These are phyloP conservation scores for Melipona quadrifasciata DNA, from an alignment of 1,140 invertebrate species.

Conservation along the genomic window DNA sequence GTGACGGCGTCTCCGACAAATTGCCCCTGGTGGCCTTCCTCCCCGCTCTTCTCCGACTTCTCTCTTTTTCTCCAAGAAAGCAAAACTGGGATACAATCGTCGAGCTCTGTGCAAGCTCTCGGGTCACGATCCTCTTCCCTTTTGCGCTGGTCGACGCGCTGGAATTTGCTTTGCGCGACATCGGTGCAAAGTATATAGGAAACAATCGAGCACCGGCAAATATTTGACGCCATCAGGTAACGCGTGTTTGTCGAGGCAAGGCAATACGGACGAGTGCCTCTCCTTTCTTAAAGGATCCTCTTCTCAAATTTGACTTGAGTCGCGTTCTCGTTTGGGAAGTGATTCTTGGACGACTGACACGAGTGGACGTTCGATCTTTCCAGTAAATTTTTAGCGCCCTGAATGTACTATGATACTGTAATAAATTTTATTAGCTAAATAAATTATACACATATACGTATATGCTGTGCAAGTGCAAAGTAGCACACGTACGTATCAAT, in stretches of 20 bases:
- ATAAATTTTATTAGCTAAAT: too few relatives aligned
- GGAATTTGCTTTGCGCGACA: background rate
- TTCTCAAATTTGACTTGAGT: background rate
- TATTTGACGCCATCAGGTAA: background rate
- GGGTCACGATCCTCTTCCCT: background rate
- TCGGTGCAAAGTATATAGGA: constrained; percentile 11
- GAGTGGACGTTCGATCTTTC: background rate
- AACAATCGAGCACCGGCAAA: constrained; percentile 12
- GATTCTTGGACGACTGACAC: background rate
- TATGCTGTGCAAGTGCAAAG: too few relatives aligned
- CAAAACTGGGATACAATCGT: constrained; percentile 15
- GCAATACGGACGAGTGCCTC: background rate
- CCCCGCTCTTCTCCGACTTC: background rate
- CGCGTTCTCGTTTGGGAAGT: background rate
- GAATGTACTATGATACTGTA: too few relatives aligned
- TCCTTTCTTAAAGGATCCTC: background rate
- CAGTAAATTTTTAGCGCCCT: too few relatives aligned
- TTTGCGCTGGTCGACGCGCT: background rate
- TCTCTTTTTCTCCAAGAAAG: constrained; percentile 34
- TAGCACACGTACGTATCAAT: too few relatives aligned
- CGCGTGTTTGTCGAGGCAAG: background rate
- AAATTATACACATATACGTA: too few relatives aligned
- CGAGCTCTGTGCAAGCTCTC: constrained; percentile 2
- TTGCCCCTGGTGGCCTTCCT: constrained; percentile 33
- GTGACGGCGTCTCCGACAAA: constrained; percentile 31